Evolutionary conservation across 2,113 vertebrate species (phyloP).

Genomic region (Hoplias malabaricus): DNA sequence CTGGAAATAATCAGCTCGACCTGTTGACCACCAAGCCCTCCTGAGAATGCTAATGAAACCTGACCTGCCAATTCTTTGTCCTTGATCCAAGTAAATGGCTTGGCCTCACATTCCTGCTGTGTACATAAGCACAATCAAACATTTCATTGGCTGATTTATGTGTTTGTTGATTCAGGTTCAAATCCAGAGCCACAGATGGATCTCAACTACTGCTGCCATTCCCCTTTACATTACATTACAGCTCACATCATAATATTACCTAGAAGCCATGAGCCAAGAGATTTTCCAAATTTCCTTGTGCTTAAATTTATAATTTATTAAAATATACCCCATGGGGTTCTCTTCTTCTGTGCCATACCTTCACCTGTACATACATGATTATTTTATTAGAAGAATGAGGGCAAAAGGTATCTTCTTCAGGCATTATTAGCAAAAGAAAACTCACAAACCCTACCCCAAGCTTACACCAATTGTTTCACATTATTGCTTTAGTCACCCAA

Average conservation of each 20-base stretch:
- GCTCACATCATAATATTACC: background rate
- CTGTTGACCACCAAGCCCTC: background rate
- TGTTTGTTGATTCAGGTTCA: background rate
- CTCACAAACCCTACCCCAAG: background rate
- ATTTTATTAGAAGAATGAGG: constrained; percentile 1
- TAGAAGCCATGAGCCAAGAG: background rate
- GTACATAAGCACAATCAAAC: background rate
- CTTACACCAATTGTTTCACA: background rate
- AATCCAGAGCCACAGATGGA: background rate
- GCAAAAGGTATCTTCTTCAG: background rate
- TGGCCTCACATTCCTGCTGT: background rate
- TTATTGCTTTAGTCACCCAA: background rate
- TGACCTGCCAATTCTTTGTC: background rate
- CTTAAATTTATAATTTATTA: constrained; percentile 11
- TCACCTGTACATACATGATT: constrained; percentile 19
- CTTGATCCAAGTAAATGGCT: background rate
- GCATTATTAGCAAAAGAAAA: background rate
- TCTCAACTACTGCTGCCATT: background rate
- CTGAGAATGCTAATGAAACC: background rate
- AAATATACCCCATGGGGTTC: background rate
- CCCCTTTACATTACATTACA: background rate
- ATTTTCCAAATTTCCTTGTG: background rate
- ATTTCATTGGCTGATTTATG: constrained; percentile 1
- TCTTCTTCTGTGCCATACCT: background rate
- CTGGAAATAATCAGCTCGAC: background rate